Conservation (phyloP, 2,797 vertebrate species). For the Glossophaga mutica region DNA sequence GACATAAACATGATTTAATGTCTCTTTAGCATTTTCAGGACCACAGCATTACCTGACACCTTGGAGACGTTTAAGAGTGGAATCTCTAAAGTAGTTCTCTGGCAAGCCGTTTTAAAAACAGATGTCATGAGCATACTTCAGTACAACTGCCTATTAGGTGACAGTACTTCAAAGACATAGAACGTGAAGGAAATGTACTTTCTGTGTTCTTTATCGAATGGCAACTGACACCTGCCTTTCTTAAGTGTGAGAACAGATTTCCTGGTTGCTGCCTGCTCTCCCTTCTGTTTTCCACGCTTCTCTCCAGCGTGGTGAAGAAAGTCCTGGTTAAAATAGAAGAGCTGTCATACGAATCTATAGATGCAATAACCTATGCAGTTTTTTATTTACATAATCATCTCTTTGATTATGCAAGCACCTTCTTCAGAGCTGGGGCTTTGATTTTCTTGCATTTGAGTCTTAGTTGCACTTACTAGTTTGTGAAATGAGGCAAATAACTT, state of each 20-base stretch:
- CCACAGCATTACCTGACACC: constrained; percentile 14
- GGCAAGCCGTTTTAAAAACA: constrained; percentile 59
- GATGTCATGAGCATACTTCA: constrained; percentile 47
- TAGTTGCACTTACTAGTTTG: neutral
- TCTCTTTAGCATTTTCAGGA: constrained; percentile 56
- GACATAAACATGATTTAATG: constrained; percentile 57
- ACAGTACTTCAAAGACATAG: constrained; percentile 43
- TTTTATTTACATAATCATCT: neutral
- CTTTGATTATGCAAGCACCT: neutral
- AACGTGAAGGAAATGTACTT: constrained; percentile 21
- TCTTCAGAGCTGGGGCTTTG: neutral
- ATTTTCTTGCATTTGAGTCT: neutral
- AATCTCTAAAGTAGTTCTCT: constrained; percentile 36
- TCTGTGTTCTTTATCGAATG: constrained; percentile 41
- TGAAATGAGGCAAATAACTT: neutral
- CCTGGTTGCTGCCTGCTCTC: neutral
- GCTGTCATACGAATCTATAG: neutral
- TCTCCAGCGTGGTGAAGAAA: neutral
- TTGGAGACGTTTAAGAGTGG: constrained; percentile 45
- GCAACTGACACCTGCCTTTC: constrained; percentile 37
- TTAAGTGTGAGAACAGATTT: constrained; percentile 34
- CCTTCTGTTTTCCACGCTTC: neutral
- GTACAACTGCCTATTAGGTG: constrained; percentile 62
- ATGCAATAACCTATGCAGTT: neutral
- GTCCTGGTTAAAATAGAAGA: neutral